These are phyloP conservation scores for Cyprinus carpio DNA, from an alignment of 2,113 vertebrate species.

Conservation along the genomic window DNA sequence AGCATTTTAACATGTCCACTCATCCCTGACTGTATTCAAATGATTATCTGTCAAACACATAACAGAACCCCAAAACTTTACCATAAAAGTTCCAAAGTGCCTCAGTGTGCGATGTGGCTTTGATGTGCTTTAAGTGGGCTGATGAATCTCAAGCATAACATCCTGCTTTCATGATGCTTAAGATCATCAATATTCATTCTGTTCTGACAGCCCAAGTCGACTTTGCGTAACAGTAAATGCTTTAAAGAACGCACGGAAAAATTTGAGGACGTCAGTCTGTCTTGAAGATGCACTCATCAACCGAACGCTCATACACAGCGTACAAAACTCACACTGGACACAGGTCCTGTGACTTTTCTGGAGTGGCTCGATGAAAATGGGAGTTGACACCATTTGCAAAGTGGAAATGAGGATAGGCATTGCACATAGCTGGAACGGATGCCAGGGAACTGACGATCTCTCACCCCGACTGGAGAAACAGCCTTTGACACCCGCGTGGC, in stretches of 20 bases:
- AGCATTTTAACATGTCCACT: slow-evolving; percentile 19
- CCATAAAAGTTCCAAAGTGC: slow-evolving; percentile 21
- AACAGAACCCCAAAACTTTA: slow-evolving; percentile 16
- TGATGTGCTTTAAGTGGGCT: slow-evolving; percentile 52
- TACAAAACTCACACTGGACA: slow-evolving; percentile 36
- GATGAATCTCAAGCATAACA: slow-evolving; percentile 60
- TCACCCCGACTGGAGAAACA: slow-evolving; percentile 59
- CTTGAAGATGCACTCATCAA: slow-evolving; percentile 61
- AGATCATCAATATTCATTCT: slow-evolving; percentile 73
- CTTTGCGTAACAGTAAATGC: slow-evolving; percentile 64
- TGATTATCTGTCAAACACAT: slow-evolving; percentile 11
- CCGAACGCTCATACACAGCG: neutral
- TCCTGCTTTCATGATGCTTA: slow-evolving; percentile 55
- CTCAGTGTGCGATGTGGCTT: slow-evolving; percentile 5
- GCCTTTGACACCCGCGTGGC: slow-evolving; percentile 69
- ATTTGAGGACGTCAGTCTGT: slow-evolving; percentile 61
- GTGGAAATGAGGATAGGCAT: slow-evolving; percentile 55
- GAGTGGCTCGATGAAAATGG: slow-evolving; percentile 56
- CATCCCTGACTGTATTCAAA: neutral
- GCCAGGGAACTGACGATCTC: slow-evolving; percentile 62
- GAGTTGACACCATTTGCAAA: slow-evolving; percentile 58
- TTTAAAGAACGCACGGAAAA: slow-evolving; percentile 60
- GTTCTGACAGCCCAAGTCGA: slow-evolving; percentile 64
- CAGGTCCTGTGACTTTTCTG: slow-evolving; percentile 17
- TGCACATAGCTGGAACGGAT: slow-evolving; percentile 56